Base-by-base conservation (phyloP, 1,140 invertebrate genomes). In the Zaprionus davidi region DNA sequence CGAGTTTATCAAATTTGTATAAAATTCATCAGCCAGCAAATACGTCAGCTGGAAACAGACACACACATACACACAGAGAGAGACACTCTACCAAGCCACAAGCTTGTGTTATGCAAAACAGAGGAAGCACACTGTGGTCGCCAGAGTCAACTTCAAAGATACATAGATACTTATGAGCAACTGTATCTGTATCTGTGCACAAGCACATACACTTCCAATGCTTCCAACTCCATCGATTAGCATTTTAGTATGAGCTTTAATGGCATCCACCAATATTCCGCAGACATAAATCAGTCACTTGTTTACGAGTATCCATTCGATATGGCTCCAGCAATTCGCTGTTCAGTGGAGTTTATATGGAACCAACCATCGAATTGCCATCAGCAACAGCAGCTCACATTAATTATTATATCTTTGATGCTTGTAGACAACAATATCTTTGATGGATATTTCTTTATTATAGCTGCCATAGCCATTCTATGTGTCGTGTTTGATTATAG, bases 1-100 rank as follows among this genome's bases (percentile, higher is more conserved):
- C 90, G 90, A 90, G 68, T 81, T 73, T 91, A 78, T 85, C 88
- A 84, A 91, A 90, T 90, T 91, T 88, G 90, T 91, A 85, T 82
- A 91, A 84, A 90, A 91, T 90, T 85, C 82, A 90, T 85, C 84
- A 90, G 84, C 67, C 82, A 76, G 76, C 84, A 84, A 71, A 87
- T 87, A 88, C 81, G 81, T 87, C 84, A 88, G 81, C 71, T 88
- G 60, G 65, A 84, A 84, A 78, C 63, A 77, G 44, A 67, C 36
- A 66, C 31, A 56, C 28, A 46, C 24, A 24, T 26, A 66, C 12
- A 66, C 9, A 57, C 11, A 44, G 26, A 55, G 2, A n/a, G n/a
- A 36, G 58, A 70, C 72, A 76, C 67, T 36, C 56, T 56, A n/a
- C 9, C 38, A 22, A 75, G 71, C 72, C 59, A 75, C 67, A 72